Evolutionary conservation across 2,888 invertebrate genomes (phyloP).

Genomic region (Ptilodon capucinus): DNA sequence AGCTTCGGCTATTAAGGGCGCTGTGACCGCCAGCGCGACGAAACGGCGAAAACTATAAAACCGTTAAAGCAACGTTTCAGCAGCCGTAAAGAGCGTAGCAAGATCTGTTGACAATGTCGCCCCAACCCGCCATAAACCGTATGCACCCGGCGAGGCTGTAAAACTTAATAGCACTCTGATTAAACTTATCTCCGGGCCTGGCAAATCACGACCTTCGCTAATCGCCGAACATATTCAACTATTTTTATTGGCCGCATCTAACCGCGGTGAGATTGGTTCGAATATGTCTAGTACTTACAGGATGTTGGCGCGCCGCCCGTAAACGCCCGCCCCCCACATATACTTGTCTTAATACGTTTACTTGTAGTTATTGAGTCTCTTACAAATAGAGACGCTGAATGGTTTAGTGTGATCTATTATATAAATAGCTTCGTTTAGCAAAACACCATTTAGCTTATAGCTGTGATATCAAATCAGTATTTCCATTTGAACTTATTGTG

Average conservation of each 20-base stretch:
- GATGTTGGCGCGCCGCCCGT: conserved; percentile 53
- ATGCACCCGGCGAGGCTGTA: conserved; percentile 76
- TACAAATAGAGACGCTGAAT: conserved; percentile 40
- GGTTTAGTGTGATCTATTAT: conserved; percentile 28
- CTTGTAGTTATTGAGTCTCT: conserved; percentile 36
- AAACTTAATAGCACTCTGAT: conserved; percentile 80
- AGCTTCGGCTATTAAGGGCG: conserved; percentile 77
- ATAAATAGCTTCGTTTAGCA: conserved; percentile 20
- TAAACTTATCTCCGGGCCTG: conserved; percentile 74
- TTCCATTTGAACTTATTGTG: not conserved
- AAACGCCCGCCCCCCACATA: conserved; percentile 24
- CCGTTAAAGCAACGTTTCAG: conserved; percentile 82
- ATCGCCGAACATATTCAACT: conserved; percentile 50
- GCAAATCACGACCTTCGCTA: conserved; percentile 68
- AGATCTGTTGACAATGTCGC: conserved; percentile 83
- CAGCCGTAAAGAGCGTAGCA: conserved; percentile 80
- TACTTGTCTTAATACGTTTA: conserved; percentile 50
- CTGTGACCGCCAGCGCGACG: conserved; percentile 77
- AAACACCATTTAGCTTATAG: conserved; percentile 11
- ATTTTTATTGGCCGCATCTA: conserved; percentile 43
- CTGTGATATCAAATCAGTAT: not conserved
- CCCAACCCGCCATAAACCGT: conserved; percentile 77
- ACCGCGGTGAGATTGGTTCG: conserved; percentile 34
- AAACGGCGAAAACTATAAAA: conserved; percentile 81
- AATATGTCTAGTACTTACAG: conserved; percentile 42